Conservation (phyloP, 2,797 vertebrate genomes). For the Gambelia wislizenii region DNA sequence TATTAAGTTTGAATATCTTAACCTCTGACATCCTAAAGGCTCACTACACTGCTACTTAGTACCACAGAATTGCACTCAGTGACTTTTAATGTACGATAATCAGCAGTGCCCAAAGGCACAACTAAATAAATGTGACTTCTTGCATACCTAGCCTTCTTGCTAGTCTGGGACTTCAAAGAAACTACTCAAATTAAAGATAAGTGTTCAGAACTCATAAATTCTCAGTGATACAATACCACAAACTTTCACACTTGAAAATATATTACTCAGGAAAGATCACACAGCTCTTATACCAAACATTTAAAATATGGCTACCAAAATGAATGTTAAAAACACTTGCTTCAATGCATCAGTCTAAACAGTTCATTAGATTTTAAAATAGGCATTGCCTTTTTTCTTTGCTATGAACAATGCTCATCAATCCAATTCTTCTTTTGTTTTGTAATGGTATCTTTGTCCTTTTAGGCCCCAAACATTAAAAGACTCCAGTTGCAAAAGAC, state of each 20-base stretch:
- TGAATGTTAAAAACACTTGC: background rate
- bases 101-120: slow-evolving; percentile 41
- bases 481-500: background rate
- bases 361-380: background rate
- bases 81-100: slow-evolving; percentile 40
- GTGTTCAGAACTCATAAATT: slow-evolving; percentile 13
- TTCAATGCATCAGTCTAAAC: slow-evolving; percentile 9
- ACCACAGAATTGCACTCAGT: background rate
- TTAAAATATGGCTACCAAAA: background rate
- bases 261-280: background rate
- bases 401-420: background rate
- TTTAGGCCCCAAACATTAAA: slow-evolving; percentile 1
- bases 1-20: slow-evolving; percentile 28
- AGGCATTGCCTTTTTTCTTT: background rate
- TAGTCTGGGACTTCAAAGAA: background rate
- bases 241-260: background rate
- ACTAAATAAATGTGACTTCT: slow-evolving; percentile 28
- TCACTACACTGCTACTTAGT: slow-evolving; percentile 42
- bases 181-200: slow-evolving; percentile 4
- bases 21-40: slow-evolving; percentile 43
- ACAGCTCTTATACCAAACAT: background rate
- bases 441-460: background rate
- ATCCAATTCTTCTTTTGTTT: slow-evolving; percentile 1
- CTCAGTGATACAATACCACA: background rate
- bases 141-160: slow-evolving; percentile 14